Evolutionary conservation across 2,113 vertebrate genomes (phyloP), one percentile per base, ranked within the genome.

Genomic region (Garra rufa): DNA sequence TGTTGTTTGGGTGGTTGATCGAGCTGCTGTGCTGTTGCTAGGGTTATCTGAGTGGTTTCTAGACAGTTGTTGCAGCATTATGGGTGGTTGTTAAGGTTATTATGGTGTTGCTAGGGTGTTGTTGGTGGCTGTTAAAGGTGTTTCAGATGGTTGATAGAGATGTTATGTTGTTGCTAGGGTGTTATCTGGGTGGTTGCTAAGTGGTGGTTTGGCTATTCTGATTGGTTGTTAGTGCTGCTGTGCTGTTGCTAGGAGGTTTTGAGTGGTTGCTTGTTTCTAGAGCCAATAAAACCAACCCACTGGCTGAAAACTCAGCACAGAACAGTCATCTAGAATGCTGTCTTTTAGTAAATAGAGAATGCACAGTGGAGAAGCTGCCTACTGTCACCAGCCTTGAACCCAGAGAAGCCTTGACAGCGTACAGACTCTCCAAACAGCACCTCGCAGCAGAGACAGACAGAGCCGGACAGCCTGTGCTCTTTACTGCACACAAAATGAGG

Each of bases 341-440:
- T n/a, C n/a, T n/a, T 78, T 61, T 21, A 41, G 10, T 57, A 24
- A 61, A 43, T 14, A 44, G 76, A 61, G 34, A 61, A 48, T 48
- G 76, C 14, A 28, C 38, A n/a, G 55, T 79, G 55, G 38, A 79
- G 41, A 63, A 79, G 14, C 57, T 26, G 38, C 24, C 46, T 50
- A 30, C 76, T 79, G n/a, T 79, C 76, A 63, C 14, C 57, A 79
- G 14, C 34, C 57, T 63, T 79, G 55, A 79, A 61, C n/a, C 9
- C 26, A 63, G 76, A 44, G 61, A 79, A 63, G 55, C 38, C 38
- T 43, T 63, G 38, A 79, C 57, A 63, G 41, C 61, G n/a, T 63
- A 79, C 76, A 63, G 57, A 63, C 76, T 79, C 41, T 2, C 28
- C 10, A 17, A 76, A 34, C 48, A 48, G 2, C 3, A 43, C 43